These are phyloP conservation scores for Drosophila lutescens DNA, from an alignment of 2,888 invertebrate genomes.

Conservation along the genomic window DNA sequence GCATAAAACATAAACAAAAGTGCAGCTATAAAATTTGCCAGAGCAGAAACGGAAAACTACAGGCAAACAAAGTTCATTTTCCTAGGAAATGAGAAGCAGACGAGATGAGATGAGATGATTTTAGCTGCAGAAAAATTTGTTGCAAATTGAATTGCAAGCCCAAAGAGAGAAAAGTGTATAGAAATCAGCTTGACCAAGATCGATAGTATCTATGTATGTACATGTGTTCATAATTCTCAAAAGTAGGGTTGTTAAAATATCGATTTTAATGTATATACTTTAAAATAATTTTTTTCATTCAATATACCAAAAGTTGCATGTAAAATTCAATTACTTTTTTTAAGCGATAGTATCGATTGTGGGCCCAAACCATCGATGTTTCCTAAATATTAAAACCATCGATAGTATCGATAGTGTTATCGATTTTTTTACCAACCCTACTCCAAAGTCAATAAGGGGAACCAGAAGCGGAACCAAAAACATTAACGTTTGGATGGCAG, in stretches of 20 bases:
- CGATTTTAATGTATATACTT: no score
- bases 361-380: no score
- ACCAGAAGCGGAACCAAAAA: slow-evolving; percentile 21
- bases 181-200: slow-evolving; percentile 16
- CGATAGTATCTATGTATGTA: slow-evolving; percentile 4
- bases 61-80: slow-evolving; percentile 32
- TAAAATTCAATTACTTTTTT: no score
- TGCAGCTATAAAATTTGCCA: slow-evolving; percentile 44
- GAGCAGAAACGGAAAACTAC: slow-evolving; percentile 20
- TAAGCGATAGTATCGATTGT: no score
- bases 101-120: slow-evolving; percentile 11
- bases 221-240: slow-evolving; percentile 49
- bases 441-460: slow-evolving; percentile 35
- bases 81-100: slow-evolving; percentile 16
- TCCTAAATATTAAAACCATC: no score
- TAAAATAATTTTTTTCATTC: no score
- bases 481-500: slow-evolving; percentile 19
- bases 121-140: slow-evolving; percentile 24
- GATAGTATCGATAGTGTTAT: no score
- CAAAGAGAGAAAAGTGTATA: slow-evolving; percentile 4
- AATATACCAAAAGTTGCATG: no score
- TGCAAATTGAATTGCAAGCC: slow-evolving; percentile 21
- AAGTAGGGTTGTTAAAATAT: no score
- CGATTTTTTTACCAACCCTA: no score
- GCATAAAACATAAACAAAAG: slow-evolving; percentile 69